phyloP scores from a whole-genome alignment of 1,140 invertebrate species.

The Schlechtendalia chinensis region DNA sequence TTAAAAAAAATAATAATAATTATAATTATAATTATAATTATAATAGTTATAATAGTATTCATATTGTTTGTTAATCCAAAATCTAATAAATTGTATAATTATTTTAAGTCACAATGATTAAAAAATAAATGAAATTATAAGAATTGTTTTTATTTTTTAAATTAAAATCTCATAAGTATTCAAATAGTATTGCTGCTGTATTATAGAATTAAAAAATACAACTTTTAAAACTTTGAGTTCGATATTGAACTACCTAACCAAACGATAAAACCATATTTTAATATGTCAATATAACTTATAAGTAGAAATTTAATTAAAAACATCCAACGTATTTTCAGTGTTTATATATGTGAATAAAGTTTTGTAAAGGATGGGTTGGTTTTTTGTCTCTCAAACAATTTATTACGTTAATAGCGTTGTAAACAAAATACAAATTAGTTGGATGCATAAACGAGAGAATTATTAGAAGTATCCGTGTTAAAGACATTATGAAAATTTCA shows the following conservation, averaged over 20 bases:
- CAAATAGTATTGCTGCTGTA: too few relatives aligned
- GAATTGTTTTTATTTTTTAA: too few relatives aligned
- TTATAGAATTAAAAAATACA: neutral
- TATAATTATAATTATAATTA: too few relatives aligned
- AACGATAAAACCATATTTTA: neutral
- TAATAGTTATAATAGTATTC: too few relatives aligned
- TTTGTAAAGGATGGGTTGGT: neutral
- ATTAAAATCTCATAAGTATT: neutral
- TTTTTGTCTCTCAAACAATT: constrained; percentile 27
- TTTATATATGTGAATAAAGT: constrained; percentile 2
- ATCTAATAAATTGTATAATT: neutral
- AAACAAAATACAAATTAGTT: constrained; percentile 7
- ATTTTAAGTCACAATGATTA: neutral
- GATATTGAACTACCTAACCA: neutral
- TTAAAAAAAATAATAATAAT: too few relatives aligned
- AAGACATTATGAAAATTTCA: neutral
- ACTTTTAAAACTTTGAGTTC: neutral
- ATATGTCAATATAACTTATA: neutral
- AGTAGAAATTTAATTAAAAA: constrained; percentile 34
- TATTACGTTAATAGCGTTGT: constrained; percentile 18
- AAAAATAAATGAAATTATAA: neutral
- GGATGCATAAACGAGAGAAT: neutral
- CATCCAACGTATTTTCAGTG: neutral
- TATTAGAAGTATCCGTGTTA: neutral
- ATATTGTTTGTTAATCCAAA: too few relatives aligned